phyloP scores from a whole-genome alignment of 2,797 vertebrate species.

The Syngnathus acus region DNA sequence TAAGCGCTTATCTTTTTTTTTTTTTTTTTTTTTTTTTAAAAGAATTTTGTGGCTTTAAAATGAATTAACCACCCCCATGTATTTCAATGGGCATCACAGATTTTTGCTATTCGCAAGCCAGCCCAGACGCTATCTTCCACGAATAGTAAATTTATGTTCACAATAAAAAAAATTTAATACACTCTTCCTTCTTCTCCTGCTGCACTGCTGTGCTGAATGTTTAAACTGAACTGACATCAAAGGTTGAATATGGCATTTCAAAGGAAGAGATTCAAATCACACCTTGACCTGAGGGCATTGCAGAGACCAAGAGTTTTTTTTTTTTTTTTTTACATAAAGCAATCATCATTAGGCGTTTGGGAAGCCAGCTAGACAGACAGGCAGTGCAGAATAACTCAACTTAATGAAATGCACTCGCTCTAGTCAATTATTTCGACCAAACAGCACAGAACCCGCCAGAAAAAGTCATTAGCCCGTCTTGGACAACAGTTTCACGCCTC shows the following conservation, averaged over 20 bases:
- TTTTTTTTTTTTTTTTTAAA: too few relatives aligned
- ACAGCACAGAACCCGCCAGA: background rate
- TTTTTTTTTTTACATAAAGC: background rate
- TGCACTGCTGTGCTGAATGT: background rate
- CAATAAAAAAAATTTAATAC: background rate
- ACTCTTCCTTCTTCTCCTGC: background rate
- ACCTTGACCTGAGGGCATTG: slow-evolving; percentile 48
- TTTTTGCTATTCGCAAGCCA: too few relatives aligned
- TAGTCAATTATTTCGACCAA: background rate
- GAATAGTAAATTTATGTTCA: background rate
- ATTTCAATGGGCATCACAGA: too few relatives aligned
- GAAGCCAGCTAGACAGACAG: slow-evolving; percentile 39
- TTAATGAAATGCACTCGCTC: slow-evolving; percentile 20
- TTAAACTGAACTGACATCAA: slow-evolving; percentile 7
- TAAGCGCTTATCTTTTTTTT: too few relatives aligned
- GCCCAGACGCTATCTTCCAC: background rate
- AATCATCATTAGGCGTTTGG: slow-evolving; percentile 44
- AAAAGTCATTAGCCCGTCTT: background rate
- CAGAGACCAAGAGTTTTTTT: slow-evolving; percentile 18
- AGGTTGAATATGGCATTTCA: slow-evolving; percentile 26
- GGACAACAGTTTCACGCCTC: background rate
- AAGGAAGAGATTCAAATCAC: slow-evolving; percentile 53
- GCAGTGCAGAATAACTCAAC: slow-evolving; percentile 30
- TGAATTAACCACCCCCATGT: too few relatives aligned
- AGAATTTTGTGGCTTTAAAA: too few relatives aligned